These are phyloP conservation scores for Brachionus paranguensis DNA, from an alignment of 1,140 invertebrate genomes.

Conservation along the genomic window DNA sequence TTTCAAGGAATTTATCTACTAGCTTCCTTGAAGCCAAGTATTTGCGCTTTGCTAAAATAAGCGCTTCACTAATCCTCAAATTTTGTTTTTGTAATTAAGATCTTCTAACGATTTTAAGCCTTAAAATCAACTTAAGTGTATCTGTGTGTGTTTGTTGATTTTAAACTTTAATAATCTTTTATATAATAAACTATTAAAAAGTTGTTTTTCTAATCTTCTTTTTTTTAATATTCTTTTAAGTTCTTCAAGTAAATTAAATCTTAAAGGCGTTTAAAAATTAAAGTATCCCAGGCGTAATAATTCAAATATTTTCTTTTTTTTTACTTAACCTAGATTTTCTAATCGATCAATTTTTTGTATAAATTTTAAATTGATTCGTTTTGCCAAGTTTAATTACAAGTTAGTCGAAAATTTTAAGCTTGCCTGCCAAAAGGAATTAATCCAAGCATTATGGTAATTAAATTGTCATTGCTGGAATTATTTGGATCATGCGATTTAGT, in stretches of 20 bases:
- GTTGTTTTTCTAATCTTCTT: neutral
- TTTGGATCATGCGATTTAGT: neutral
- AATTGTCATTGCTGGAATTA: neutral
- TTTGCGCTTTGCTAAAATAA: neutral
- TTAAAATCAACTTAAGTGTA: neutral
- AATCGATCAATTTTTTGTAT: neutral
- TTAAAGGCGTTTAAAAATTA: neutral
- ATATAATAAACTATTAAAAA: neutral
- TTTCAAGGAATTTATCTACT: neutral
- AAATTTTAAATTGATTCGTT: neutral
- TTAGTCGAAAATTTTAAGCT: neutral
- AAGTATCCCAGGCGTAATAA: neutral
- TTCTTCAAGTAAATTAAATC: neutral
- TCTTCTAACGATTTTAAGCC: neutral
- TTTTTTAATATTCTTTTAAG: neutral
- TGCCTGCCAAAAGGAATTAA: neutral
- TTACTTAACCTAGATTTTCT: neutral
- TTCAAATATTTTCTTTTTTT: neutral
- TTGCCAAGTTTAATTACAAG: neutral
- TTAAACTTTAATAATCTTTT: neutral
- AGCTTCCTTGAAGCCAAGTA: neutral
- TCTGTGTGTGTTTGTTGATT: neutral
- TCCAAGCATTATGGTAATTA: neutral
- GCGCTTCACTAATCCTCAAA: neutral
- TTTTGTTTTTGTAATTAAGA: neutral